Conservation (phyloP, 2,113 vertebrate species). For the Neofelis nebulosa region DNA sequence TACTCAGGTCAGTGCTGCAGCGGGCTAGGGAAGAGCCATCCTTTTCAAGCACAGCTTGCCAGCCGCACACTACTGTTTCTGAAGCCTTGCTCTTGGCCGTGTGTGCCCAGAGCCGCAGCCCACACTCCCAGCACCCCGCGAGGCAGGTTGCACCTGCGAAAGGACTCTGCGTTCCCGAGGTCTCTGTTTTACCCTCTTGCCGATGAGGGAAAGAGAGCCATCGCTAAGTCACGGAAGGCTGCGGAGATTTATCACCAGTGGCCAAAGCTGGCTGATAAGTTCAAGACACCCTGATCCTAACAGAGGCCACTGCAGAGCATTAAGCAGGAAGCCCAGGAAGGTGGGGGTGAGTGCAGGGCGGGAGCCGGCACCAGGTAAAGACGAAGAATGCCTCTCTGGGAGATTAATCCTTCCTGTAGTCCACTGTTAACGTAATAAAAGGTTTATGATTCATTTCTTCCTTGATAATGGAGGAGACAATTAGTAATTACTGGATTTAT, state of each 20-base stretch:
- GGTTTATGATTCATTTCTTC: conserved; percentile 87
- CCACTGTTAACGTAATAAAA: conserved; percentile 84
- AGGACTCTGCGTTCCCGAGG: neutral
- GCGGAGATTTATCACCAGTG: conserved; percentile 81
- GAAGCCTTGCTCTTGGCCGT: neutral
- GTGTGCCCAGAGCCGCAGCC: neutral
- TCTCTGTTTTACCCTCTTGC: conserved; percentile 62
- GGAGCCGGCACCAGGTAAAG: conserved; percentile 81
- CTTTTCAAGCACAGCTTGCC: neutral
- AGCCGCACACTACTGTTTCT: neutral
- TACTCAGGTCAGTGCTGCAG: neutral
- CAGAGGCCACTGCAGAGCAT: conserved; percentile 77
- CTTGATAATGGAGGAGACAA: conserved; percentile 87
- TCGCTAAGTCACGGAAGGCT: conserved; percentile 78
- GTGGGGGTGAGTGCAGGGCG: conserved; percentile 64
- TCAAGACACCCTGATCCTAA: conserved; percentile 76
- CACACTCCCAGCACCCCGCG: neutral
- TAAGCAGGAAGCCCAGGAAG: conserved; percentile 75
- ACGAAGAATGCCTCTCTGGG: conserved; percentile 81
- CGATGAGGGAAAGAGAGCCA: conserved; percentile 64
- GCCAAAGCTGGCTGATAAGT: conserved; percentile 75
- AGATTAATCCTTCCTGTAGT: conserved; percentile 84
- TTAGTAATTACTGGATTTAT: conserved; percentile 88
- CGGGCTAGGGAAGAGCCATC: neutral
- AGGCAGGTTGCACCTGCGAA: rapidly evolving